A percentile compares a stretch with the other conserved stretches of the same genome.
Conservation (phyloP, 2,888 invertebrate species). For the Mythimna albipuncta region DNA sequence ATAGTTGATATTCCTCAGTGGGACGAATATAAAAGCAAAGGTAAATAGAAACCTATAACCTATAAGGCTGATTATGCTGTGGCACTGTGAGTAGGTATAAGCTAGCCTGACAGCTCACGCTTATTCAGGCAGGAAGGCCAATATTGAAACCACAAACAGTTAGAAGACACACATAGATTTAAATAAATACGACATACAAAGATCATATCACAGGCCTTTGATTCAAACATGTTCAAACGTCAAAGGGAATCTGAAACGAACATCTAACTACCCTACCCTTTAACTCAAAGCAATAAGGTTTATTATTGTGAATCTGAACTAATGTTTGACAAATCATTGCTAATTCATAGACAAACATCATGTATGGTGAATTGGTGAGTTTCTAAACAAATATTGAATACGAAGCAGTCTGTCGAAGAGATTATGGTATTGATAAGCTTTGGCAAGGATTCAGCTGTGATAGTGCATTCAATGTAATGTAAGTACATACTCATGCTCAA, state of each 20-base stretch:
- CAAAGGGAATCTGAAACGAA: slow-evolving; percentile 56
- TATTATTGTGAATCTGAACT: not conserved
- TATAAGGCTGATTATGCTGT: no score
- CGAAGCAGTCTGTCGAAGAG: slow-evolving; percentile 26
- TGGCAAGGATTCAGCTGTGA: not conserved
- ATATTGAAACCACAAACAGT: slow-evolving; percentile 8
- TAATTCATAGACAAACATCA: slow-evolving; percentile 59
- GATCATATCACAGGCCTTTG: slow-evolving; percentile 61
- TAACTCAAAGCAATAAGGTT: slow-evolving; percentile 23
- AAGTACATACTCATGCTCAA: not conserved
- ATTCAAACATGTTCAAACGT: slow-evolving; percentile 50
- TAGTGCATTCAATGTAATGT: not conserved
- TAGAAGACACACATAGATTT: slow-evolving; percentile 10
- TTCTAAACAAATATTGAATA: slow-evolving; percentile 58
- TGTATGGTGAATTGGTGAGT: slow-evolving; percentile 44
- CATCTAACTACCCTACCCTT: not conserved
- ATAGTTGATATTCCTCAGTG: no score
- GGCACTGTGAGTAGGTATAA: not conserved
- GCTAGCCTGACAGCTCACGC: not conserved
- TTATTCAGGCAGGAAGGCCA: not conserved
- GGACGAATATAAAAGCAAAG: no score
- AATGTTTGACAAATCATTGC: slow-evolving; percentile 53
- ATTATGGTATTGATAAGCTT: slow-evolving; percentile 36
- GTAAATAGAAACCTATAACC: no score
- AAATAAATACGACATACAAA: slow-evolving; percentile 42